phyloP scores from a whole-genome alignment of 2,797 vertebrate genomes.

The Trematomus bernacchii region DNA sequence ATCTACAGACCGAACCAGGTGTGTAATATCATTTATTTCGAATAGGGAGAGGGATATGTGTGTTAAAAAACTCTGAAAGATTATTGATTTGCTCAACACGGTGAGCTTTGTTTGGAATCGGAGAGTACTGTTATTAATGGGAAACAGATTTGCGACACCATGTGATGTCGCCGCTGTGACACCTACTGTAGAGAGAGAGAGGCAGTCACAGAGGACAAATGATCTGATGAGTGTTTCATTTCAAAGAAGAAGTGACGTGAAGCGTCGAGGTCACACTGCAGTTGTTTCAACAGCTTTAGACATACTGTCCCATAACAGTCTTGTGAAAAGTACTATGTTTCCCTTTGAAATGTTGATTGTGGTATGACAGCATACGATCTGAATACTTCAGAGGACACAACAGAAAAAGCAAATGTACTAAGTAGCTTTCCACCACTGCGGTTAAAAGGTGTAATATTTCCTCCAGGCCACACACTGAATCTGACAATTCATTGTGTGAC shows the following conservation, averaged over 20 bases:
- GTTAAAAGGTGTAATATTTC: neutral
- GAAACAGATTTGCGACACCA: conserved; percentile 61
- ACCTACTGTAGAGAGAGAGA: conserved; percentile 69
- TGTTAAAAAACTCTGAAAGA: conserved; percentile 3
- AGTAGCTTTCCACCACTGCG: neutral
- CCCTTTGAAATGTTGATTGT: neutral
- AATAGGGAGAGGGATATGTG: neutral
- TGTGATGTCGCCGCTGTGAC: conserved; percentile 55
- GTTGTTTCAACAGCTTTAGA: conserved; percentile 50
- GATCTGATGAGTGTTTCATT: conserved; percentile 66
- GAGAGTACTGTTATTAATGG: conserved; percentile 40
- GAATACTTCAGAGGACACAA: neutral
- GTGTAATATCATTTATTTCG: neutral
- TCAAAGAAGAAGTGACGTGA: conserved; percentile 75
- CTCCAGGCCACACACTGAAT: neutral
- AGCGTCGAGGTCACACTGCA: conserved; percentile 64
- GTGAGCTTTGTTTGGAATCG: conserved; percentile 22
- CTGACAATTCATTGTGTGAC: neutral
- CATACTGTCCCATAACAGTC: conserved; percentile 47
- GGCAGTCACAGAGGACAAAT: conserved; percentile 78
- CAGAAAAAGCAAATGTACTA: neutral
- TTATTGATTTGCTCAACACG: neutral
- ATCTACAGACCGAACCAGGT: neutral
- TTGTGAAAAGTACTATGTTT: too few relatives aligned
- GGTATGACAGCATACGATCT: neutral